A percentile compares a stretch with the other conserved stretches of the same genome.
These are phyloP conservation scores for Lethrus apterus DNA, from an alignment of 1,140 invertebrate genomes.

Conservation along the genomic window DNA sequence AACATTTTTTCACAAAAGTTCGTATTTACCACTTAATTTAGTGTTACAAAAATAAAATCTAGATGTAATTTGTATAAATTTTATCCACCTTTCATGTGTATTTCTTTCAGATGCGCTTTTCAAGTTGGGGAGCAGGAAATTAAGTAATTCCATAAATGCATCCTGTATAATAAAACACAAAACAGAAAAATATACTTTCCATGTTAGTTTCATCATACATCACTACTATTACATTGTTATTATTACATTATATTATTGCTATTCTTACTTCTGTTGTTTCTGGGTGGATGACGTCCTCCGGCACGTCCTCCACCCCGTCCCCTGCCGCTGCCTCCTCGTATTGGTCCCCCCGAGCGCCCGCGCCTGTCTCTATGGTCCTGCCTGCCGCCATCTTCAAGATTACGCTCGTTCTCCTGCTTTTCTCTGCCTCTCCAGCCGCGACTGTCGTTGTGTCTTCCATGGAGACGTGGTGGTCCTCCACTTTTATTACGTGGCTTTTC, in stretches of 20 bases:
- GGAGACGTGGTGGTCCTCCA: conserved; percentile 31
- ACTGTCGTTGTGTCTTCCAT: conserved; percentile 31
- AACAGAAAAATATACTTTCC: no score
- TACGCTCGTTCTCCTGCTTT: conserved; percentile 37
- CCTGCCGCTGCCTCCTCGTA: conserved; percentile 46
- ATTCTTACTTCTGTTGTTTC: conserved; percentile 32
- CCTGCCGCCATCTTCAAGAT: conserved; percentile 27
- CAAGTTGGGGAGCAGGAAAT: no score
- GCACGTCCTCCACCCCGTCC: conserved; percentile 50
- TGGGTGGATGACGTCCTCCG: conserved; percentile 35
- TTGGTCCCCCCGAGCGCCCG: conserved; percentile 34
- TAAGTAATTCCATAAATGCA: no score
- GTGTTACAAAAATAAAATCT: no score
- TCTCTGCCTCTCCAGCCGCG: conserved; percentile 40
- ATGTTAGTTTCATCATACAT: not conserved
- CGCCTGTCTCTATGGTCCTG: conserved; percentile 26
- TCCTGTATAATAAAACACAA: no score
- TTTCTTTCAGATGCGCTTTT: no score
- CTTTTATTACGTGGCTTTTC: conserved; percentile 40
- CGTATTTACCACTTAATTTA: no score
- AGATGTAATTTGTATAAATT: no score
- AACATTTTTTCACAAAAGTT: no score
- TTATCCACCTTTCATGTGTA: no score
- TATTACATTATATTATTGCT: conserved; percentile 19
- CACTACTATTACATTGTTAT: conserved; percentile 15